phyloP scores from a whole-genome alignment of 1,140 invertebrate species.

The Drosophila subpulchrella region DNA sequence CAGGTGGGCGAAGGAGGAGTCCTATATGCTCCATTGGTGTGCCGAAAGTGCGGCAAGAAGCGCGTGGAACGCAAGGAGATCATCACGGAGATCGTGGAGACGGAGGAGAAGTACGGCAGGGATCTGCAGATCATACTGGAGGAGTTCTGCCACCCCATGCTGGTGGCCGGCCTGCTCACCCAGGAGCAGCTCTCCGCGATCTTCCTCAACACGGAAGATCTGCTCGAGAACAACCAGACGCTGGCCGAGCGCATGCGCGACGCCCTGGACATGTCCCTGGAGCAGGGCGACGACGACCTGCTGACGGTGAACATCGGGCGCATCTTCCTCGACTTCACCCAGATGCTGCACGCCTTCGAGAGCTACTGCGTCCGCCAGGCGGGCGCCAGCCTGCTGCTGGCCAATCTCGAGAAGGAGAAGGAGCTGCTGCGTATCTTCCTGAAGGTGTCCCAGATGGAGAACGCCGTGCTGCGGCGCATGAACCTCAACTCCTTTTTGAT shows the following conservation, averaged over 20 bases:
- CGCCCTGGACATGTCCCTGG: conserved; percentile 93
- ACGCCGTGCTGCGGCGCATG: conserved; percentile 95
- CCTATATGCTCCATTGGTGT: conserved; percentile 91
- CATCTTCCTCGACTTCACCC: conserved; percentile 95
- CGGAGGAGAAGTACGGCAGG: conserved; percentile 97
- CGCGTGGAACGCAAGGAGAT: conserved; percentile 96
- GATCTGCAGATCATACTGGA: conserved; percentile 96
- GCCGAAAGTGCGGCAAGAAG: conserved; percentile 94
- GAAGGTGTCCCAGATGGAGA: conserved; percentile 98
- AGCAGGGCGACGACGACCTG: conserved; percentile 92
- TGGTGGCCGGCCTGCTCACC: conserved; percentile 93
- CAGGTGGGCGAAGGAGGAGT: conserved; percentile 89
- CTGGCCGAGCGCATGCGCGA: conserved; percentile 94
- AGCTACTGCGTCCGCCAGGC: conserved; percentile 97
- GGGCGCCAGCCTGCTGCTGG: conserved; percentile 93
- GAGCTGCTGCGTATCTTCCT: conserved; percentile 97
- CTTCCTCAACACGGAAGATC: conserved; percentile 97
- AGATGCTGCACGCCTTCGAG: conserved; percentile 97
- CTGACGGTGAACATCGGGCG: conserved; percentile 95
- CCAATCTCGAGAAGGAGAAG: conserved; percentile 97
- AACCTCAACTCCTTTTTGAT: conserved; percentile 98
- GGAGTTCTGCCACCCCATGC: conserved; percentile 97
- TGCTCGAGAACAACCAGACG: conserved; percentile 94
- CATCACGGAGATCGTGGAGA: conserved; percentile 97
- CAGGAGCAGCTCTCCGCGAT: conserved; percentile 94